Evolutionary conservation across 2,888 invertebrate genomes (phyloP), one percentile per base, ranked within the genome.

Genomic region (Hydrotaea diabolus): DNA sequence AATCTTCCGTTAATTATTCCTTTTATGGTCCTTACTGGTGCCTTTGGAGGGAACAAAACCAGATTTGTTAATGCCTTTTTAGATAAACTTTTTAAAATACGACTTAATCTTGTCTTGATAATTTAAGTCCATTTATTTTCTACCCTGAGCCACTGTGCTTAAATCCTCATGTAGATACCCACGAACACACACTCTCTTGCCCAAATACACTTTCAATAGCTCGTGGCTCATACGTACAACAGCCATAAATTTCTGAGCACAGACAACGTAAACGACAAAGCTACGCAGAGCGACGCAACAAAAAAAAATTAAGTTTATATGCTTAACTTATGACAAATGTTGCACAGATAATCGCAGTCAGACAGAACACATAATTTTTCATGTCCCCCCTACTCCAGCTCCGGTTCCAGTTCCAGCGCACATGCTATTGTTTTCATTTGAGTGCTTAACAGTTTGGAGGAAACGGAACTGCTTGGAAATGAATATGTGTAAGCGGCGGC

Each of bases 241-340:
- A 23, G 46, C 17, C 46, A 69, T 69, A 69, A 69, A 69, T 69
- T 69, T 43, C 39, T 21, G 43, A 19, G 46, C 21, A 19, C 43
- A 69, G 69, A 69, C 69, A 69, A 69, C 11, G 69, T 2, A 31
- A 59, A 59, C 15, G 59, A n/a, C n/a, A n/a, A n/a, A n/a, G n/a
- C n/a, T n/a, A 31, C 31, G n/a, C 62, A 31, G 36, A 2, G 8
- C 62, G 36, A 62, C 31, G 36, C n/a, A 31, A 57, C 7, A 43
- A 59, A 15, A 62, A 31, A 66, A 43, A 43, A 46, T 69, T 46
- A 69, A 69, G 46, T 69, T 69, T 69, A 77, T 89, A 89, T 89
- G 89, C 89, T 87, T 89, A 89, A 88, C 89, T 89, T 90, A 90
- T 89, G 90, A 90, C 90, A 90, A 90, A 90, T 90, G 89, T 89